Base-by-base conservation (phyloP, 2,888 invertebrate species). In the Hirtodrosophila confusa region DNA sequence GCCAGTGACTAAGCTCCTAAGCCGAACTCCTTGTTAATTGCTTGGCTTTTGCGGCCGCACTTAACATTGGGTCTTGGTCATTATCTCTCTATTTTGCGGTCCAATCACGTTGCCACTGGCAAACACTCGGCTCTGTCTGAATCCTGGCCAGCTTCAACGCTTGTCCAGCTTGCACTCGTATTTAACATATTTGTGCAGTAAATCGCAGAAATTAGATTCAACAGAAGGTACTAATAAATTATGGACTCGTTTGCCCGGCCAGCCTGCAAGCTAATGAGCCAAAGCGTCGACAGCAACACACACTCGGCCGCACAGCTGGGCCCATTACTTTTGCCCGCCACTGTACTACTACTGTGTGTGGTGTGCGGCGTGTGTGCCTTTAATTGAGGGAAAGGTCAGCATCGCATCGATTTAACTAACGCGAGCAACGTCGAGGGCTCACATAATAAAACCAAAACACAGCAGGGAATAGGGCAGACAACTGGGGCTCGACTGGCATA, bases 331-430 rank as follows among this genome's bases (percentile, higher is more conserved):
- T 48, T 53, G 64, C 43, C 60, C 44, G 12, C 47, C 75, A 78
- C 86, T 78, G 74, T 78, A 10, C 23, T 11, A 31, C 31, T 8
- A 31, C 31, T 41, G 6, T 51, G 37, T 36, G 35, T 47, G 27
- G 27, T 27, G 27, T 27, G 27, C 27, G 27, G 29, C 33, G 44
- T 56, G 39, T 53, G 29, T 33, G 67, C 50, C 65, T 72, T 61
- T 80, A 85, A 87, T 82, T 82, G 87, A 82, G 85, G 78, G 73
- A 82, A 82, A 82, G 82, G 82, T 82, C 82, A 85, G 69, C 78
- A 57, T 55, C 61, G 82, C 82, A 87, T 82, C 82, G 87, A 82
- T 87, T 82, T 80, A 70, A 66, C 71, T 75, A 70, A 61, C 50
- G 60, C 54, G 53, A 53, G 36, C 58, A 24, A 9, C 40, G 69